A percentile compares a stretch with the other conserved stretches of the same genome.
Evolutionary conservation across 1,140 invertebrate genomes (phyloP).

Genomic region (Sarcophaga peregrina): DNA sequence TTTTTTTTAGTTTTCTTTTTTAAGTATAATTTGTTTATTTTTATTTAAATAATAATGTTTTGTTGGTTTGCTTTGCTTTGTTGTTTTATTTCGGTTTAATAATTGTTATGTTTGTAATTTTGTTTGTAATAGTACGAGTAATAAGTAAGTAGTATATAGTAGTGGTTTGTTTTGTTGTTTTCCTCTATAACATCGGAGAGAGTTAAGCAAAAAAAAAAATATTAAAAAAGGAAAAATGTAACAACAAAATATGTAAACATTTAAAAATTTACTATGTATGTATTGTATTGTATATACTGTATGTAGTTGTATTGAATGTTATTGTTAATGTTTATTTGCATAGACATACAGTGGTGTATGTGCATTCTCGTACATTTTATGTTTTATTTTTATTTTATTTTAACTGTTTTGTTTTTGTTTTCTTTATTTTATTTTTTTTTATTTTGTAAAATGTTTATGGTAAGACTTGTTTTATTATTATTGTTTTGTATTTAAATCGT

Average conservation of each 20-base stretch:
- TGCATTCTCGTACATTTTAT: conserved; percentile 18
- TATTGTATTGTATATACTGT: conserved; percentile 42
- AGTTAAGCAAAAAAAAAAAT: too few species aligned
- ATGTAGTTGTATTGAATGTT: conserved; percentile 7
- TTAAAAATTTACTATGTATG: conserved; percentile 8
- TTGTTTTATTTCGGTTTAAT: conserved; percentile 1
- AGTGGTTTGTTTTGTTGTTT: conserved; percentile 29
- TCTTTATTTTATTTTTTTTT: conserved; percentile 10
- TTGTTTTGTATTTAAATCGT: background rate
- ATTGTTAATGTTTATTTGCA: conserved; percentile 14
- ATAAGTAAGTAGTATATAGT: background rate
- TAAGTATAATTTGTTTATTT: conserved; percentile 1
- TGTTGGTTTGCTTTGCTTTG: background rate
- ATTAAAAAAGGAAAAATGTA: conserved; percentile 35
- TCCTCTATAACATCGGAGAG: too few species aligned
- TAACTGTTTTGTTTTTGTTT: conserved; percentile 16
- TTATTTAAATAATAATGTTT: conserved; percentile 32
- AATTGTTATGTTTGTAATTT: conserved; percentile 5
- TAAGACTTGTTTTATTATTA: conserved; percentile 21
- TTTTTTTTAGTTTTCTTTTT: background rate
- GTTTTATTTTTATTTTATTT: background rate
- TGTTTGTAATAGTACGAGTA: conserved; percentile 11
- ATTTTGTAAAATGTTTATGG: conserved; percentile 23
- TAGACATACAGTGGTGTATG: background rate
- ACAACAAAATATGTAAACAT: conserved; percentile 28